phyloP scores from a whole-genome alignment of 1,140 invertebrate genomes.

The Riptortus pedestris region DNA sequence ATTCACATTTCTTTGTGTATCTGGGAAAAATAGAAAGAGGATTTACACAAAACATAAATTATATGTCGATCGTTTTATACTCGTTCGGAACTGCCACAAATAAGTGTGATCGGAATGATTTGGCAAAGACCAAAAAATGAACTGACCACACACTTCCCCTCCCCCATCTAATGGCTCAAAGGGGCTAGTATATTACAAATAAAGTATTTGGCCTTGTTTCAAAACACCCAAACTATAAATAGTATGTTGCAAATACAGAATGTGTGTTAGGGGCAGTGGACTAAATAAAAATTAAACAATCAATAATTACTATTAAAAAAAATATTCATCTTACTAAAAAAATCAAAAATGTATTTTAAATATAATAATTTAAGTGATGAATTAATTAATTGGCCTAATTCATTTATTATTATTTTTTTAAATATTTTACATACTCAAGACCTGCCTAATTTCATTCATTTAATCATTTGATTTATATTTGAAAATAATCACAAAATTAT shows the following conservation, averaged over 20 bases:
- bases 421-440: too few relatives aligned
- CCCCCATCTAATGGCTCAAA: background rate
- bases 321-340: background rate
- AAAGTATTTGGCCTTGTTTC: constrained; percentile 14
- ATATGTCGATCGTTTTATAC: too few relatives aligned
- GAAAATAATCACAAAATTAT: too few relatives aligned
- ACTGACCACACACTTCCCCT: background rate
- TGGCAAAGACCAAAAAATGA: background rate
- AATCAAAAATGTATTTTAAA: background rate
- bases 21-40: background rate
- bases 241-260: background rate
- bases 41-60: background rate
- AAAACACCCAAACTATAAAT: constrained; percentile 12
- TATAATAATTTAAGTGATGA: background rate
- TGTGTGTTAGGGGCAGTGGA: constrained; percentile 8
- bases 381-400: too few relatives aligned
- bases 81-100: background rate
- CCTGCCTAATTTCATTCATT: too few relatives aligned
- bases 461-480: too few relatives aligned
- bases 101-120: background rate
- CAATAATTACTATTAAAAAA: too few relatives aligned
- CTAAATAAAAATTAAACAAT: too few relatives aligned
- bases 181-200: constrained; percentile 4
- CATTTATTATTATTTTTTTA: too few relatives aligned
- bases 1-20: background rate